These are phyloP conservation scores for Aramus guarauna DNA, from an alignment of 2,113 vertebrate species.

Conservation along the genomic window DNA sequence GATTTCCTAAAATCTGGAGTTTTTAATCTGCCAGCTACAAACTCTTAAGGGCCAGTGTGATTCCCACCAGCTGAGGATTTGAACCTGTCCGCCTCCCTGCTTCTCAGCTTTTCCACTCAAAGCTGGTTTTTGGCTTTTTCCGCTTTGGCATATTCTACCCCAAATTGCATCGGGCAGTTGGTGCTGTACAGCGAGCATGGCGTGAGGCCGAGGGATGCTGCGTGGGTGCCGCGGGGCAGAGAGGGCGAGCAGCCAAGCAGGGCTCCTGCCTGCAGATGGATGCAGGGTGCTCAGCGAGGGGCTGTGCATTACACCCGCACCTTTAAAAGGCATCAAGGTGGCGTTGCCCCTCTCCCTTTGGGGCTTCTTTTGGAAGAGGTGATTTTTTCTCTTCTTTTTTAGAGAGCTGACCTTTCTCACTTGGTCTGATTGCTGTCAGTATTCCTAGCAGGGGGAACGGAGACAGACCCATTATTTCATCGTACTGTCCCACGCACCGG, in stretches of 20 bases:
- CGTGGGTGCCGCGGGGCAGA: neutral
- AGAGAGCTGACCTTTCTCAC: neutral
- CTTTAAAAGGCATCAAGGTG: neutral
- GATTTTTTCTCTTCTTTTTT: neutral
- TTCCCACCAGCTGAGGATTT: neutral
- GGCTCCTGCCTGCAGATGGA: neutral
- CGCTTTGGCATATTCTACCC: fast-evolving
- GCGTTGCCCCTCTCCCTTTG: neutral
- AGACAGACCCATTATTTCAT: neutral
- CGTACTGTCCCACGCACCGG: neutral
- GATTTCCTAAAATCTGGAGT: neutral
- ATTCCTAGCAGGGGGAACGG: neutral
- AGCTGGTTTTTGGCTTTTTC: neutral
- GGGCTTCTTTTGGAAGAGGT: neutral
- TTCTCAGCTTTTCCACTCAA: neutral
- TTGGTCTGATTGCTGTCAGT: neutral
- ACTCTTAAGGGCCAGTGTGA: neutral
- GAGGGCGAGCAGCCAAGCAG: neutral
- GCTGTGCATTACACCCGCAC: neutral
- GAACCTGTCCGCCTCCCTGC: neutral
- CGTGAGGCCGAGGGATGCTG: fast-evolving
- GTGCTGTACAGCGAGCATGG: fast-evolving
- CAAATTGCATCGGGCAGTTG: fast-evolving
- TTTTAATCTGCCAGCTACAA: neutral
- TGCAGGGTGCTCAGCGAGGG: neutral